Evolutionary conservation across 2,113 vertebrate genomes (phyloP), one percentile per base, ranked within the genome.

Genomic region (Otocyon megalotis): DNA sequence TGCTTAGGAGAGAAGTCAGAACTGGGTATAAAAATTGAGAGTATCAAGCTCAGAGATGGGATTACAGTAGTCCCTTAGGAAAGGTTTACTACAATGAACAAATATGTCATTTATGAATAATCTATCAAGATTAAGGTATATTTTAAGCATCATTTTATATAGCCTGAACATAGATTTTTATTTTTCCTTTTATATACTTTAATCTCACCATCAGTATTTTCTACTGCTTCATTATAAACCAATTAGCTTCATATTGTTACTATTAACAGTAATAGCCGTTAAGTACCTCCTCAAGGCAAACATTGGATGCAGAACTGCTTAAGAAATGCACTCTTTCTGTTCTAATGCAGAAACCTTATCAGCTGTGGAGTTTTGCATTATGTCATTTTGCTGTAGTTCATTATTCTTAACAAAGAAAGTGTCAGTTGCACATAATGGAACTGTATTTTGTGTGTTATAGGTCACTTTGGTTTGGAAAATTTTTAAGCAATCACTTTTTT

Each of bases 361-460:
- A 74, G 74, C 93, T 96, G 67, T 50, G 19, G 54, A 93, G 67
- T 60, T 93, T 50, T 88, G 86, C 81, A 90, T 74, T 77, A 82
- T 80, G 83, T 90, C 71, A 32, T 88, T 96, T 90, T 90, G n/a
- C 85, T 81, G 12, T 60, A 83, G 88, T 91, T 97, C 96, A 95
- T 97, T 96, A 89, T 97, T 97, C 95, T 96, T 95, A 95, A 97
- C 97, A 97, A 97, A 97, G 87, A 54, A 97, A 92, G 50, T 94
- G 77, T 94, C 93, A 82, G 28, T n/a, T 72, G 71, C 48, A 97
- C 77, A 93, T 95, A 95, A 93, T 90, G 79, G 80, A 94, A 85
- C 50, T 1, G 2, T 83, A 96, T 93, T 97, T 88, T 96, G 65
- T 80, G 50, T 97, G 95, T 93, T 77, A 71, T 32, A 58, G 81